phyloP scores from a whole-genome alignment of 2,888 invertebrate species.

The Tachina lurida region DNA sequence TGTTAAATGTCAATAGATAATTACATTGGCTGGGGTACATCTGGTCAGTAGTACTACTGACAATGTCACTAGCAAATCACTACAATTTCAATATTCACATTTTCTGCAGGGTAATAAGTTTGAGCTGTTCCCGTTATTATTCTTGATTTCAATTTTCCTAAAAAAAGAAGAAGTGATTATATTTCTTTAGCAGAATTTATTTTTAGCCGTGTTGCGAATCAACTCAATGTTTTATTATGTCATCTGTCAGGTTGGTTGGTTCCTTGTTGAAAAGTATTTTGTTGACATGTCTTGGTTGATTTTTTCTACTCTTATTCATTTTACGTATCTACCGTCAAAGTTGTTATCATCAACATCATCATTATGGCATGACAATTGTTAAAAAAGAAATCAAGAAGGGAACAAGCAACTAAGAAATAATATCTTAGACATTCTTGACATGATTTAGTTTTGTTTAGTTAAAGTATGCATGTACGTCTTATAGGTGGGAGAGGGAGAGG shows the following conservation, averaged over 20 bases:
- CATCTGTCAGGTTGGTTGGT: conserved; percentile 41
- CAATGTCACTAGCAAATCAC: too few relatives aligned
- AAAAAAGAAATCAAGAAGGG: background rate
- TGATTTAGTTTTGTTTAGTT: conserved; percentile 17
- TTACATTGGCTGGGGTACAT: too few relatives aligned
- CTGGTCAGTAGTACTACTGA: too few relatives aligned
- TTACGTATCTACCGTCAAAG: conserved; percentile 21
- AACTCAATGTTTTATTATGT: conserved; percentile 35
- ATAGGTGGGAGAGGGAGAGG: too few relatives aligned
- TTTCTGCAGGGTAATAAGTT: too few relatives aligned
- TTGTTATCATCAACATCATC: conserved; percentile 34
- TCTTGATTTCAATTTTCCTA: conserved; percentile 8
- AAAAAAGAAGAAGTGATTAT: conserved; percentile 21
- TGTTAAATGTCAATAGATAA: too few relatives aligned
- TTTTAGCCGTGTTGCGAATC: conserved; percentile 33
- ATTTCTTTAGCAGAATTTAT: conserved; percentile 12
- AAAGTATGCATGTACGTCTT: background rate
- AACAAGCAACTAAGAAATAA: conserved; percentile 1
- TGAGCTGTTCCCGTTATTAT: conserved; percentile 14
- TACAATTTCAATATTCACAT: too few relatives aligned
- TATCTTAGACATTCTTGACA: conserved; percentile 32
- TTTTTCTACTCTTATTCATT: conserved; percentile 2
- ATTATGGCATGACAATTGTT: conserved; percentile 50
- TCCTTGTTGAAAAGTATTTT: conserved; percentile 35
- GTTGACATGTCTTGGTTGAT: conserved; percentile 28